Conservation (phyloP, 2,888 invertebrate species). For the Thereva nobilitata region DNA sequence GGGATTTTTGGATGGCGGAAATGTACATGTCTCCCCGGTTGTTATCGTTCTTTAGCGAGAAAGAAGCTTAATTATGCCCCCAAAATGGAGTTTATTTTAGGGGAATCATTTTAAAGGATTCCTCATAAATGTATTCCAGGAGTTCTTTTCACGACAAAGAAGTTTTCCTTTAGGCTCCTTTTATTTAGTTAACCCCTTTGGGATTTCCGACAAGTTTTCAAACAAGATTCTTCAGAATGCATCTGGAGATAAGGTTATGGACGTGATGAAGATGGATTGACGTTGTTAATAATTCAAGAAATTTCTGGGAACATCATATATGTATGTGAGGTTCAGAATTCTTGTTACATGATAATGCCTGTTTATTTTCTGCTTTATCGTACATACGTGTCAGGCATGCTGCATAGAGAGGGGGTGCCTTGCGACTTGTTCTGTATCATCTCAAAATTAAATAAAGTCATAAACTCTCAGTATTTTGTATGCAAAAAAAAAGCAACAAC, state of each 20-base stretch:
- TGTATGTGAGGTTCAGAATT: too few species aligned
- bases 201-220: neutral
- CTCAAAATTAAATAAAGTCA: too few species aligned
- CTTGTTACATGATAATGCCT: too few species aligned
- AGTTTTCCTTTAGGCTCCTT: slow-evolving; percentile 13
- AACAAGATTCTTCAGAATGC: slow-evolving; percentile 9
- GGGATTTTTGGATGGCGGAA: neutral
- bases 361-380: too few species aligned
- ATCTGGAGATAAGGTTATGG: slow-evolving; percentile 5
- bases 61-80: slow-evolving; percentile 33
- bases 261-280: slow-evolving; percentile 29
- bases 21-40: slow-evolving; percentile 18
- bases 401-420: too few species aligned
- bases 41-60: slow-evolving; percentile 27
- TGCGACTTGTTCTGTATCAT: too few species aligned
- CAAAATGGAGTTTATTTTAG: slow-evolving; percentile 29
- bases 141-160: slow-evolving; percentile 22
- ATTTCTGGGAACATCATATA: too few species aligned
- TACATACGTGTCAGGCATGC: too few species aligned
- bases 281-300: slow-evolving; percentile 12
- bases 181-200: slow-evolving; percentile 32
- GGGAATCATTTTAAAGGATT: slow-evolving; percentile 34
- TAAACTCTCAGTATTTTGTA: too few species aligned
- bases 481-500: too few species aligned
- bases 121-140: slow-evolving; percentile 28